These are phyloP conservation scores for Vidua chalybeata DNA, from an alignment of 2,113 vertebrate genomes.

Conservation along the genomic window DNA sequence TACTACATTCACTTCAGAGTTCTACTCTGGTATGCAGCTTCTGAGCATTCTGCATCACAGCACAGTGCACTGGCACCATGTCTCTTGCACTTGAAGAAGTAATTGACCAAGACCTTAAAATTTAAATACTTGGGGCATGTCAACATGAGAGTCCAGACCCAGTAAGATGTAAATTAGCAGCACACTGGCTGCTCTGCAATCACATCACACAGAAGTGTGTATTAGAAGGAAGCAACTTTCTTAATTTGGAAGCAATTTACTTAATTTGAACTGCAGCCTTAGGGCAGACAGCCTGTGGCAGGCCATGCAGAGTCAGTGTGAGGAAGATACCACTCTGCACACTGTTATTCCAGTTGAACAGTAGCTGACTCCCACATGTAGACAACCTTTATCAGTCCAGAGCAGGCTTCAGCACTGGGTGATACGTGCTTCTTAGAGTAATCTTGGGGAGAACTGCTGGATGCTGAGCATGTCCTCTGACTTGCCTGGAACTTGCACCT, in stretches of 20 bases:
- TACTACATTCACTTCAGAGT: background rate
- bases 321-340: background rate
- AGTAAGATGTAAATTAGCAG: background rate
- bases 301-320: background rate
- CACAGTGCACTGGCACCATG: background rate
- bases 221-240: background rate
- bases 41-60: background rate
- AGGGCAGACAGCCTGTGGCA: background rate
- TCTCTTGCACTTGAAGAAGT: background rate
- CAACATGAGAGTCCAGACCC: background rate
- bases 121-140: background rate
- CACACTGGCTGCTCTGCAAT: background rate
- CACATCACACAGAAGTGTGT: background rate
- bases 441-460: slow-evolving; percentile 3
- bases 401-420: background rate
- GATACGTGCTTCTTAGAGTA: background rate
- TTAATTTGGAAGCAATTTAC: background rate
- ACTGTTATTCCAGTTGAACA: background rate
- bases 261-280: background rate
- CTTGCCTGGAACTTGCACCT: background rate
- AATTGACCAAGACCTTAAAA: background rate
- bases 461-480: background rate
- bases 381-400: slow-evolving; percentile 53
- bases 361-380: background rate
- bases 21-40: background rate